phyloP scores from a whole-genome alignment of 2,113 vertebrate genomes.

The Dipodomys merriami region DNA sequence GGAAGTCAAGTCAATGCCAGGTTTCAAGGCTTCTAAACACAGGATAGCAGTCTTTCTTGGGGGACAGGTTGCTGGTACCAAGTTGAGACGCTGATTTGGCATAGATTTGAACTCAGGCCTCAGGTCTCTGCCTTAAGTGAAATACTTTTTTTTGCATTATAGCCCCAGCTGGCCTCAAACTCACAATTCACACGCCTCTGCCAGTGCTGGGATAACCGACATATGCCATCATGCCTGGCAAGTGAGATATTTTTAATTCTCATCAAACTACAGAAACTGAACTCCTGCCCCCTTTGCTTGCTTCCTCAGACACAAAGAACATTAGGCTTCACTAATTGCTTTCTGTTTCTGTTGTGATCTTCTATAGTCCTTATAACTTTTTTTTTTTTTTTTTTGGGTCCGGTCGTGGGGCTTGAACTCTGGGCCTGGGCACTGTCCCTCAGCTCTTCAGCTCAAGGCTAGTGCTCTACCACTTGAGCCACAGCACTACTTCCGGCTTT shows the following conservation, averaged over 20 bases:
- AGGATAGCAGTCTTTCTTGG: neutral
- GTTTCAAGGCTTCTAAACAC: neutral
- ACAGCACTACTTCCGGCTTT: no score
- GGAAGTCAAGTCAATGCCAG: neutral
- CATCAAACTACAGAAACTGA: slow-evolving; percentile 46
- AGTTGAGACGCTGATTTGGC: neutral
- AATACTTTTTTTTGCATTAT: neutral
- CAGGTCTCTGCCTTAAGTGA: slow-evolving; percentile 25
- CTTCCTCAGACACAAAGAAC: neutral
- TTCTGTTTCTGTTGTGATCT: slow-evolving; percentile 43
- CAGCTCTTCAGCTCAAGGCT: no score
- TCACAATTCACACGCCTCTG: no score
- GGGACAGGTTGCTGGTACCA: neutral
- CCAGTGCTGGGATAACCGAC: no score
- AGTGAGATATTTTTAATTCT: slow-evolving; percentile 49
- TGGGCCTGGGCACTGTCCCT: no score
- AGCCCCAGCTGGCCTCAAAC: no score
- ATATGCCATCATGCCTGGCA: neutral
- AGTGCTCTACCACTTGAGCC: no score
- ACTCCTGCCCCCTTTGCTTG: slow-evolving; percentile 49
- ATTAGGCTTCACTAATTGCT: slow-evolving; percentile 7
- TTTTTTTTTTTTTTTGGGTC: no score
- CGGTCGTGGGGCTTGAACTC: no score
- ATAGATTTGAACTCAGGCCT: neutral
- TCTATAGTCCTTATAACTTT: no score